These are phyloP conservation scores for Monochamus saltuarius DNA, from an alignment of 1,140 invertebrate genomes.

Conservation along the genomic window DNA sequence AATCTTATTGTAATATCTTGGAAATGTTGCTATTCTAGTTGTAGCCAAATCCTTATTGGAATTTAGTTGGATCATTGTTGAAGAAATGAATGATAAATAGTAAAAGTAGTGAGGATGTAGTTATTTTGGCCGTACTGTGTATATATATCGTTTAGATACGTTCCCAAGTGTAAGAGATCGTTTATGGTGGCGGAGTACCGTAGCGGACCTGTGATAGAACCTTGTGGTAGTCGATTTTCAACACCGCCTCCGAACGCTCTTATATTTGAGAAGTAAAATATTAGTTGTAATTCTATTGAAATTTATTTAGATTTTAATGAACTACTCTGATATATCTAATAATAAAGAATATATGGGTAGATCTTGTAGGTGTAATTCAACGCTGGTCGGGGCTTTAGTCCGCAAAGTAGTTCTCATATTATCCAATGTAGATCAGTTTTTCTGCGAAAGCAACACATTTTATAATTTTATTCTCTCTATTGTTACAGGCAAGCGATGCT, in stretches of 20 bases:
- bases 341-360: no score
- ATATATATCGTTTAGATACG: not conserved
- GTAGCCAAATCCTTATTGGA: no score
- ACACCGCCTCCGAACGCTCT: not conserved
- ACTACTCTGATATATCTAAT: no score
- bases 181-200: not conserved
- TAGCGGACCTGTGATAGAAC: slow-evolving; percentile 23
- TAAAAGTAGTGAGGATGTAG: slow-evolving; percentile 32
- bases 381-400: no score
- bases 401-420: no score
- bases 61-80: not conserved
- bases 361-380: no score
- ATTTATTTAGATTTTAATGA: no score
- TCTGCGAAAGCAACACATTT: slow-evolving; percentile 21
- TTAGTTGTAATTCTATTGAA: no score
- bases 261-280: no score
- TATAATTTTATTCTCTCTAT: slow-evolving; percentile 38
- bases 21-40: no score
- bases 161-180: not conserved
- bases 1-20: no score
- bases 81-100: slow-evolving; percentile 41
- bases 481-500: slow-evolving; percentile 79
- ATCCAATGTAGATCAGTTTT: not conserved
- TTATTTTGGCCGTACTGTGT: slow-evolving; percentile 14
- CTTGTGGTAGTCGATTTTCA: slow-evolving; percentile 9